Conservation (phyloP, 2,797 vertebrate genomes). For the Micrastur ruficollis region DNA sequence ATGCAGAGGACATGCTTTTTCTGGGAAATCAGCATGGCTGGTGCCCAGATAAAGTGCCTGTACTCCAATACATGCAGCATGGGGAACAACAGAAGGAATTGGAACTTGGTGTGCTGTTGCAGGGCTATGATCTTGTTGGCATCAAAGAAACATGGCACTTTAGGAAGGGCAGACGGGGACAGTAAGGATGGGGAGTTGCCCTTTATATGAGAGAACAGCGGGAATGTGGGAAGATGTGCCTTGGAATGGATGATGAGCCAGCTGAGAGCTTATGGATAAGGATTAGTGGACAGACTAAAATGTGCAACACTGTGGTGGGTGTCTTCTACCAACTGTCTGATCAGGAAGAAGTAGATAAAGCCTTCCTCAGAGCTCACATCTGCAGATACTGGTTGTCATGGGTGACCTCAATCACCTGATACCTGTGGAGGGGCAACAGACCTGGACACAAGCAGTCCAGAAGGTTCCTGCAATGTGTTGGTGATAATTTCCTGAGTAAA, state of each 20-base stretch:
- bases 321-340: neutral
- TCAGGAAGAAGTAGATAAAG: neutral
- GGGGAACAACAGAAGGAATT: neutral
- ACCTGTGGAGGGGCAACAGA: neutral
- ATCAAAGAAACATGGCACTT: neutral
- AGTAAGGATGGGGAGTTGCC: neutral
- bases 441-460: neutral
- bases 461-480: neutral
- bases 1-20: neutral
- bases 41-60: neutral
- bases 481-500: neutral
- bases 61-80: neutral
- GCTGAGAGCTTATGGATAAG: neutral
- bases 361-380: neutral
- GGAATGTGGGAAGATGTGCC: neutral
- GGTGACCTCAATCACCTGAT: neutral
- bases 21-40: neutral
- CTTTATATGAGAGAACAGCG: too few species aligned
- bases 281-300: neutral
- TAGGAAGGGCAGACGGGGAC: neutral
- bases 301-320: neutral
- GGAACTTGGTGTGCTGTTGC: neutral
- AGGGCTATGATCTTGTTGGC: neutral
- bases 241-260: neutral
- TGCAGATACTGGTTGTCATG: neutral